A percentile compares a stretch with the other conserved stretches of the same genome.
phyloP scores from a whole-genome alignment of 2,888 invertebrate species.

The Drymonia ruficornis region DNA sequence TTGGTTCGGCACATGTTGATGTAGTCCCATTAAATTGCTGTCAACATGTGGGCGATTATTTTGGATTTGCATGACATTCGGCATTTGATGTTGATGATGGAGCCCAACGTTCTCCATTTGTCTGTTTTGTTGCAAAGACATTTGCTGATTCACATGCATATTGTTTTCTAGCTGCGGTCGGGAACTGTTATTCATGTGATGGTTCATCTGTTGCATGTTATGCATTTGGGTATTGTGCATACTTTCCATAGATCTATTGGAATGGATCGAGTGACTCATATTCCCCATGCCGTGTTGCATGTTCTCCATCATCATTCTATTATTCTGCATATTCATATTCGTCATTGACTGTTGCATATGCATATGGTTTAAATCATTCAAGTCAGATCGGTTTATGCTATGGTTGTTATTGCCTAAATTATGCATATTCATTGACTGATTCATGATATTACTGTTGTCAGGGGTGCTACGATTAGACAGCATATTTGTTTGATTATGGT shows the following conservation, averaged over 20 bases:
- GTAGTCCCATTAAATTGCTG: slow-evolving; percentile 72
- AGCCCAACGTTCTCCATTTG: slow-evolving; percentile 70
- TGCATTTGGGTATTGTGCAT: slow-evolving; percentile 75
- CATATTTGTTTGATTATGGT: slow-evolving; percentile 65
- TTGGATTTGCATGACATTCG: slow-evolving; percentile 77
- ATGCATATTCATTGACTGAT: slow-evolving; percentile 75
- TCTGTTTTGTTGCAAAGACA: slow-evolving; percentile 73
- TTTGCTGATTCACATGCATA: slow-evolving; percentile 75
- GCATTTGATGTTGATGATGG: slow-evolving; percentile 78
- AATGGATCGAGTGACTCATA: slow-evolving; percentile 71
- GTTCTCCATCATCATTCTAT: slow-evolving; percentile 77
- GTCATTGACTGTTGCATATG: slow-evolving; percentile 74
- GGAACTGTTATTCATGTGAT: slow-evolving; percentile 65
- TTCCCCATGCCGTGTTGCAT: slow-evolving; percentile 74
- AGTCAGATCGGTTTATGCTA: slow-evolving; percentile 65
- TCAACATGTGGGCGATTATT: slow-evolving; percentile 72
- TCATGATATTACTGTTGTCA: slow-evolving; percentile 67
- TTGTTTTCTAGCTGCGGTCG: slow-evolving; percentile 70
- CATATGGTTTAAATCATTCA: slow-evolving; percentile 73
- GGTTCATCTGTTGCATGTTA: slow-evolving; percentile 75
- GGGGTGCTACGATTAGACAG: slow-evolving; percentile 69
- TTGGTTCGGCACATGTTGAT: slow-evolving; percentile 74
- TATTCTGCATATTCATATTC: slow-evolving; percentile 73
- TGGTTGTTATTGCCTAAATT: slow-evolving; percentile 65
- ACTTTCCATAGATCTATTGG: slow-evolving; percentile 72